A percentile compares a stretch with the other conserved stretches of the same genome.
These are phyloP conservation scores for Rallus crepitans DNA, from an alignment of 2,797 vertebrate genomes.

Conservation along the genomic window DNA sequence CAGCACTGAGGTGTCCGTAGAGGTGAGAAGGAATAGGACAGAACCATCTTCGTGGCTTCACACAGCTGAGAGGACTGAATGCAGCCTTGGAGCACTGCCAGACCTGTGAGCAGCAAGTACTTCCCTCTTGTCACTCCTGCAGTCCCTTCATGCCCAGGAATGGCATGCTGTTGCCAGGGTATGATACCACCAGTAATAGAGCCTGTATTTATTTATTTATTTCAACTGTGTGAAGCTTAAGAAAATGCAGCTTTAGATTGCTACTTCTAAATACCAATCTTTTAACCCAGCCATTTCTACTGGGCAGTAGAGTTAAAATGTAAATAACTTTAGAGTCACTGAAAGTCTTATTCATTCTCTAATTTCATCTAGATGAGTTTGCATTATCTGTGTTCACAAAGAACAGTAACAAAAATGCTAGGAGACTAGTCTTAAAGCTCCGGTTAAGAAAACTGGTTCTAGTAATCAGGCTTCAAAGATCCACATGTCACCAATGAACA, in stretches of 20 bases:
- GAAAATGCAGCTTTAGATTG: background rate
- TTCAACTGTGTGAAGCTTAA: background rate
- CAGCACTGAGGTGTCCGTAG: accelerated
- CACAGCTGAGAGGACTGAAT: accelerated
- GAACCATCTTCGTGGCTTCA: background rate
- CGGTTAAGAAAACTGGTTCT: background rate
- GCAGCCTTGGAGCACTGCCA: background rate
- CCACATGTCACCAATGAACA: background rate
- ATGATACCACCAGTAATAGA: background rate
- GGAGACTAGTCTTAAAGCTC: background rate
- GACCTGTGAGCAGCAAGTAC: background rate
- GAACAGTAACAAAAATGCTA: background rate
- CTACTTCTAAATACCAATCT: background rate
- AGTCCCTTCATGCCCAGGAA: background rate
- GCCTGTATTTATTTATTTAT: background rate
- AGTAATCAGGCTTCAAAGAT: background rate
- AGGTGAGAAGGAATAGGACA: background rate
- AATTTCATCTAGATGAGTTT: background rate
- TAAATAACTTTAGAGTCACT: background rate
- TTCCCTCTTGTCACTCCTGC: background rate
- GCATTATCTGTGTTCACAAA: background rate
- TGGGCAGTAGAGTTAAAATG: background rate
- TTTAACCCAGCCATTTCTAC: background rate
- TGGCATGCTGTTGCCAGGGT: background rate
- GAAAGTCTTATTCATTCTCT: background rate